Base-by-base conservation (phyloP, 1,140 invertebrate genomes). In the Mamestra configurata region DNA sequence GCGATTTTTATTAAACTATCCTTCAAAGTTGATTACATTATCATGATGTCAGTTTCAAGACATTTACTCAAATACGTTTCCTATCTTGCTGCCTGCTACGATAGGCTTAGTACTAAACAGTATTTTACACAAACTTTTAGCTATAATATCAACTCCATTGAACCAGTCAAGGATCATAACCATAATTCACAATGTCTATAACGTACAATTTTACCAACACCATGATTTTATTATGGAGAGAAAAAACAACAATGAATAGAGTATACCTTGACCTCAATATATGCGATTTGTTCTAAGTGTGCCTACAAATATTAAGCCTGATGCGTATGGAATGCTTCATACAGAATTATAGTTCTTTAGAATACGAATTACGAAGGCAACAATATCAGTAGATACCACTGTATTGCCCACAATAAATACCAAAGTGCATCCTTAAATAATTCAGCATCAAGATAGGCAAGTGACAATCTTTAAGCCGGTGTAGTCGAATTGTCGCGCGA, bases 161-260 rank as follows among this genome's bases (percentile, higher is more conserved):
- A 68, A 46, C 10, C 37, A 46, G 57, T 24, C 51, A 37, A 64
- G 40, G 4, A 40, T 43, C 61, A 66, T 43, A 24, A 15, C n/a
- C 18, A 46, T 68, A 68, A 68, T 46, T 68, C 40, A 68, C 22
- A 15, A 15, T 46, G 11, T 46, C 22, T 49, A n/a, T 22, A 68
- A 43, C 64, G n/a, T 49, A 68, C 64, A 24, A 24, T 24, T 55
- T 46, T 22, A 24, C 40, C 40, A 40, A 18, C 8, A 11, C 57
- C 27, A 37, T 18, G 31, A 61, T 61, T 61, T 61, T 61, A 61
- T 61, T 61, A 61, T 27, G 46, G 20, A 43, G 40, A 46, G 64
- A 68, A 68, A 68, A 68, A 68, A 46, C 64, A 68, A 68, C 64
- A 68, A 68, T 68, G 37, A 22, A 27, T 6, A 27, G 10, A 8